Conservation (phyloP, 2,888 invertebrate genomes). For the Mesoligia furuncula region DNA sequence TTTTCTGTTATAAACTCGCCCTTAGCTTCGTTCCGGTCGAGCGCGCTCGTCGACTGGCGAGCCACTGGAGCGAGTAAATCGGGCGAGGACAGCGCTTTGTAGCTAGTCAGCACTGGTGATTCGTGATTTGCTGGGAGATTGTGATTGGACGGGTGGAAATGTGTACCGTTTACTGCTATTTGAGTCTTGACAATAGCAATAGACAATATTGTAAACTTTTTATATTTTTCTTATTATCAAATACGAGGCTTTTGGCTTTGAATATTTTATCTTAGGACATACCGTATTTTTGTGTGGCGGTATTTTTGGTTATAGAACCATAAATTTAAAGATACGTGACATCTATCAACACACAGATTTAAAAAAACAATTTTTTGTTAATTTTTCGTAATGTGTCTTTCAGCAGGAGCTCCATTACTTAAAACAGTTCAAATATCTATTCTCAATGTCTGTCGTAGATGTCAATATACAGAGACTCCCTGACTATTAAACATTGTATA, state of each 20-base stretch:
- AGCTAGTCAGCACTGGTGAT: constrained; percentile 42
- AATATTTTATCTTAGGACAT: no score
- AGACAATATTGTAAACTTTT: neutral
- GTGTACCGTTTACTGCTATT: neutral
- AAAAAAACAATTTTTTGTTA: neutral
- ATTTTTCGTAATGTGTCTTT: neutral
- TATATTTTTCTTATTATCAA: neutral
- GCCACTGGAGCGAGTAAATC: constrained; percentile 51
- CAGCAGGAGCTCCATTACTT: neutral
- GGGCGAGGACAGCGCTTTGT: constrained; percentile 47
- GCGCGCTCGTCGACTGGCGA: constrained; percentile 36
- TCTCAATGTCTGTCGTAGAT: neutral
- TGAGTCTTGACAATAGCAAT: neutral
- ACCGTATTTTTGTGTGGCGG: no score
- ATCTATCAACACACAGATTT: no score
- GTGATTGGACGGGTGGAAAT: constrained; percentile 19
- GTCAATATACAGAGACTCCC: no score
- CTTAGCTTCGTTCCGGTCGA: constrained; percentile 43
- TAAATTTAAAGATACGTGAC: no score
- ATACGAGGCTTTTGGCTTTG: neutral
- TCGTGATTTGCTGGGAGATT: constrained; percentile 31
- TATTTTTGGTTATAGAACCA: no score
- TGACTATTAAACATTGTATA: no score
- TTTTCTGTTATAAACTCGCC: constrained; percentile 34
- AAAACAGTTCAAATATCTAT: neutral